Conservation (phyloP, 2,797 vertebrate genomes). For the Leuciscus waleckii region DNA sequence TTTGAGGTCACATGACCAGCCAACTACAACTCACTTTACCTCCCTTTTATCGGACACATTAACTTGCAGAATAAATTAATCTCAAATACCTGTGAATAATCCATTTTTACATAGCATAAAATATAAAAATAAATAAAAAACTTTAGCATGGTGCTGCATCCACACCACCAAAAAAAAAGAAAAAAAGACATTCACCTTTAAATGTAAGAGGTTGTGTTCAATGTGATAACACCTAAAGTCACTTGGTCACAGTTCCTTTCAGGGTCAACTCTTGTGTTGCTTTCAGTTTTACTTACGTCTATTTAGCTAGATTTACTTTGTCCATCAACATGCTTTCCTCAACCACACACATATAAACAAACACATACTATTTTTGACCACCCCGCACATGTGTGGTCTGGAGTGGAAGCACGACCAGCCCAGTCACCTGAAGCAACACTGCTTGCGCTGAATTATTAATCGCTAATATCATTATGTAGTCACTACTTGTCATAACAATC, state of each 20-base stretch:
- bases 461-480: slow-evolving; percentile 95
- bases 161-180: not conserved
- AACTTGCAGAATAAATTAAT: not conserved
- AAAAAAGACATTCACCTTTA: not conserved
- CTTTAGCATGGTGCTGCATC: not conserved
- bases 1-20: slow-evolving; percentile 4
- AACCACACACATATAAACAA: slow-evolving; percentile 2
- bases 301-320: not conserved
- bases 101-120: not conserved
- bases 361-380: slow-evolving; percentile 64
- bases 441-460: slow-evolving; percentile 89
- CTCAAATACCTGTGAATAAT: not conserved
- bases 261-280: not conserved
- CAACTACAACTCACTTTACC: not conserved
- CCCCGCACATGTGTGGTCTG: slow-evolving; percentile 70
- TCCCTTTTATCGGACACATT: not conserved
- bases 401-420: slow-evolving; percentile 56
- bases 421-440: slow-evolving; percentile 77
- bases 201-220: not conserved
- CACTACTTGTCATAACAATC: slow-evolving; percentile 94
- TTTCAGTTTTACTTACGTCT: not conserved
- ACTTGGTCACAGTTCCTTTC: not conserved
- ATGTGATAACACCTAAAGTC: not conserved
- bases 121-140: too few species aligned
- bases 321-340: not conserved